Base-by-base conservation (phyloP, 2,888 invertebrate species). In the Anthophora plumipes region DNA sequence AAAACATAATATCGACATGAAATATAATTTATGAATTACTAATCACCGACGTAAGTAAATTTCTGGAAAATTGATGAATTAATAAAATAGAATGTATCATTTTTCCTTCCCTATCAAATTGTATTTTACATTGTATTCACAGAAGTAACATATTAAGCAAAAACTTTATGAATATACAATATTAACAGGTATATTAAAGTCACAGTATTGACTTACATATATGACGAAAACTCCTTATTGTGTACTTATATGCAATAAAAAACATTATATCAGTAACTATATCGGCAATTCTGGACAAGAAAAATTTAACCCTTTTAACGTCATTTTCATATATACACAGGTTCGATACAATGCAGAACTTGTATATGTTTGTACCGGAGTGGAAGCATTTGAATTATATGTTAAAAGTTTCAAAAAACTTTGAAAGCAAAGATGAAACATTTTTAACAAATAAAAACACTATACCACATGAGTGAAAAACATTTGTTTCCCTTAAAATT, bases 231-330 rank as follows among this genome's bases (percentile, higher is more conserved):
- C 48, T 76, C 37, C 61, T 83, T 74, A 80, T 55, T 77, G 61
- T 77, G 59, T 76, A 63, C 77, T 77, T 83, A 83, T 52, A 69
- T 72, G 74, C 74, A 85, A 80, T 81, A 84, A 84, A 85, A 81
- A 85, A 83, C 82, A 86, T 71, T 82, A 79, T 77, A 67, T 81
- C 76, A 77, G 77, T 70, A 67, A 31, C 31, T 4, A 31, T 31
- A 31, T 4, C 31, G 31, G 31, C 31, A 31, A 31, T 31, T 31
- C 31, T 31, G 31, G 4, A 4, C 4, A 31, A 31, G 31, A 31
- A 31, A 31, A 3, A 31, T 31, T 31, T 31, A 31, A 31, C 31
- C 31, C 31, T 31, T 31, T 31, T 31, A 31, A 31, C 31, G 31
- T 4, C 31, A 31, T 4, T 31, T 4, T 4, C 31, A 4, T 31